Evolutionary conservation across 2,797 vertebrate species (phyloP).

Genomic region (Botia kubotai): DNA sequence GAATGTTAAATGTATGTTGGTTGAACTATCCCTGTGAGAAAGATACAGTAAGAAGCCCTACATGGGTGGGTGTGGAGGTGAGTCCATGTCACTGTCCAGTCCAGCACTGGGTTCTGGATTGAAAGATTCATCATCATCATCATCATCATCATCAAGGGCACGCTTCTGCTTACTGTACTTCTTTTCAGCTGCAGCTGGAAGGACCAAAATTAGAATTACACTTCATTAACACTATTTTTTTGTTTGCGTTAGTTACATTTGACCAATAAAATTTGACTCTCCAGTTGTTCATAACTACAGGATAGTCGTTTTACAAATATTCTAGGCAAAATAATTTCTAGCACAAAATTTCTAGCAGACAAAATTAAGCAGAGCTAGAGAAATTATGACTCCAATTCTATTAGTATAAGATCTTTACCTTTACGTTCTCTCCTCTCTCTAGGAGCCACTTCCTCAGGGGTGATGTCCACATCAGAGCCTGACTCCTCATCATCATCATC

Average conservation of each 20-base stretch:
- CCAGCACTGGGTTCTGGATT: conserved; percentile 5
- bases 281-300: no score
- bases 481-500: conserved; percentile 65
- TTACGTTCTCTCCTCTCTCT: conserved; percentile 76
- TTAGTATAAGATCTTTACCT: no score
- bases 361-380: no score
- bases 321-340: no score
- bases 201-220: background rate
- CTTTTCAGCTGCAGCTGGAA: conserved; percentile 58
- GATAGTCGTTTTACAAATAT: no score
- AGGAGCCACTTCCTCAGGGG: conserved; percentile 67
- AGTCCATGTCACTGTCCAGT: conserved; percentile 63
- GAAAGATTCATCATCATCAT: conserved; percentile 60
- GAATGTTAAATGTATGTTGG: no score
- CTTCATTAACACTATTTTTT: background rate
- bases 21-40: no score
- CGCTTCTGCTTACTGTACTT: conserved; percentile 70
- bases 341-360: no score
- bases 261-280: no score
- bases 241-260: no score
- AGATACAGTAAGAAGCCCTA: conserved; percentile 46
- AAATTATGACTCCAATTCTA: no score
- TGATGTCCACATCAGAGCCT: conserved; percentile 59
- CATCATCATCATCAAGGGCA: conserved; percentile 52
- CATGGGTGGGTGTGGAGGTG: conserved; percentile 53